These are phyloP conservation scores for Oreochromis aureus DNA, from an alignment of 2,113 vertebrate genomes.

Conservation along the genomic window DNA sequence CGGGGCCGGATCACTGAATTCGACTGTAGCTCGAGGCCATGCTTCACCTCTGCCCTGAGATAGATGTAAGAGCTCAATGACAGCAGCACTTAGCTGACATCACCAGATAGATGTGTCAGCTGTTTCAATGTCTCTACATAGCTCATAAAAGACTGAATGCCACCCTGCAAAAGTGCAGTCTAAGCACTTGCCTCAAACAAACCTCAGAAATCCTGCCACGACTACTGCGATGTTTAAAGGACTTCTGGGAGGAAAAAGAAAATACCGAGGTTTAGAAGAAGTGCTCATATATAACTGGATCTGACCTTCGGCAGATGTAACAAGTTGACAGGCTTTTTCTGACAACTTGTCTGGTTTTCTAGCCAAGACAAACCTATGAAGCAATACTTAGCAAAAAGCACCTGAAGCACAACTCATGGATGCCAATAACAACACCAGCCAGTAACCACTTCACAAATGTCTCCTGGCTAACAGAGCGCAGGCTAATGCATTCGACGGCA, in stretches of 20 bases:
- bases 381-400: constrained; percentile 19
- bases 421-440: constrained; percentile 31
- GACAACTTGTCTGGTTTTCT: constrained; percentile 44
- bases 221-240: neutral
- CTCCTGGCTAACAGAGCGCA: neutral
- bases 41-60: constrained; percentile 50
- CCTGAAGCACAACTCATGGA: neutral
- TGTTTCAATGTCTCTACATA: constrained; percentile 34
- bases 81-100: constrained; percentile 50
- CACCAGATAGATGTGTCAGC: constrained; percentile 37
- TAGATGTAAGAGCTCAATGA: constrained; percentile 38
- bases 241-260: neutral
- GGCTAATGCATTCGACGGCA: constrained; percentile 3
- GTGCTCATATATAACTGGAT: neutral
- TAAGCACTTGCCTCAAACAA: constrained; percentile 8
- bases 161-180: constrained; percentile 18
- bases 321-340: constrained; percentile 6
- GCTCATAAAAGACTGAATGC: constrained; percentile 31
- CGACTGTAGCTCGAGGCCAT: neutral
- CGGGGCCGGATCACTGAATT: neutral
- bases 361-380: constrained; percentile 24
- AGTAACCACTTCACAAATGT: neutral
- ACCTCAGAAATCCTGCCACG: neutral
- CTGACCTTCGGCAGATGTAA: constrained; percentile 1
- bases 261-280: constrained; percentile 2